Base-by-base conservation (phyloP, 2,888 invertebrate species). In the Vanessa cardui region DNA sequence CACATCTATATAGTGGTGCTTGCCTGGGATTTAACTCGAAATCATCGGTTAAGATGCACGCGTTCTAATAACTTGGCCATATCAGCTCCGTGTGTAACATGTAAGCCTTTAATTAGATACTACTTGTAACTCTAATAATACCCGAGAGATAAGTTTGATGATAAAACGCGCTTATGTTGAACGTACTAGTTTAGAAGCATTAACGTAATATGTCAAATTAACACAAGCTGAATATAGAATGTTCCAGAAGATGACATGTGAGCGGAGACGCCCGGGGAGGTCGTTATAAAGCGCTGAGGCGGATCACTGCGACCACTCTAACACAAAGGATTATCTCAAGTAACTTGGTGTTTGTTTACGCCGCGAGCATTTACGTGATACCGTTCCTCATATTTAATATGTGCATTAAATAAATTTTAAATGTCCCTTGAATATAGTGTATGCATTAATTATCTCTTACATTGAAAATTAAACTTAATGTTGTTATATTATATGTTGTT, bases 201-300 rank as follows among this genome's bases (percentile, higher is more conserved):
- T n/a, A 20, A 47, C 46, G 58, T 16, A 64, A 64, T 58, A 64
- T 18, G 64, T 20, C 49, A 50, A 52, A 50, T 50, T 50, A 59
- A 64, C 64, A 50, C 31, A 26, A 58, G 46, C 44, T 31, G n/a
- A 64, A 26, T 47, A 59, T 60, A 39, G 47, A 47, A 21, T 58
- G 44, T 60, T 47, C 62, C 59, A 58, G 58, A 47, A 64, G 72
- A 66, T 45, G 66, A 72, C 66, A 69, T 60, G 60, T 64, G 79
- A 82, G 78, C 73, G 72, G 80, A 82, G 77, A 67, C 83, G 79
- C 77, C 80, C 73, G 66, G 87, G 84, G 88, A 88, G 78, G 85
- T 88, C 86, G 87, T 88, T 88, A 88, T 84, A 83, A 85, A 82
- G 78, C 77, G 81, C 78, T 82, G 81, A 83, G 77, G 69, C 75